These are phyloP conservation scores for Sorex araneus DNA, from an alignment of 2,113 vertebrate species.

Conservation along the genomic window DNA sequence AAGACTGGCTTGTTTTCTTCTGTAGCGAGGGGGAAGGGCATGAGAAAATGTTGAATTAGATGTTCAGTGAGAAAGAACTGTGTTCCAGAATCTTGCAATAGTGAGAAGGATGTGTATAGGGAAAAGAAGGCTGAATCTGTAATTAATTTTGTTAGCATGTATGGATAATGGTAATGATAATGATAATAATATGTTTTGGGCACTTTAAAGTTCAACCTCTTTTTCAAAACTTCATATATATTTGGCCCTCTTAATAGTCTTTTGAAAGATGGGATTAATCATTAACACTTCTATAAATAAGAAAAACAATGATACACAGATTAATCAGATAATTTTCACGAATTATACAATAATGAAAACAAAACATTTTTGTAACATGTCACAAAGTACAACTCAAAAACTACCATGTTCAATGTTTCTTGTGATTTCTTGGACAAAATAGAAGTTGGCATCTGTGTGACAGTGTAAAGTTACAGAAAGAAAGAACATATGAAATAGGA, in stretches of 20 bases:
- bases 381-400: not conserved
- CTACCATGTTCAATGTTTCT: not conserved
- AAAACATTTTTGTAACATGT: not conserved
- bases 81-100: not conserved
- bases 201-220: not conserved
- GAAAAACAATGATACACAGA: not conserved
- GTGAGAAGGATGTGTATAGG: not conserved
- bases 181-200: not conserved
- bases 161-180: not conserved
- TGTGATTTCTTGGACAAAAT: not conserved
- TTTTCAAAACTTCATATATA: conserved; percentile 27
- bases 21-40: not conserved
- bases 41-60: not conserved
- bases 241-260: not conserved
- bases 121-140: not conserved
- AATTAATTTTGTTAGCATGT: not conserved
- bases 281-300: not conserved
- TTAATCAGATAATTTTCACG: conserved; percentile 8
- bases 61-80: not conserved
- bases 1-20: not conserved
- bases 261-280: not conserved
- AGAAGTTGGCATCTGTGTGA: not conserved
- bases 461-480: not conserved
- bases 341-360: not conserved
- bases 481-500: conserved; percentile 36